Base-by-base conservation (phyloP, 2,113 vertebrate species). In the Nycticorax nycticorax region DNA sequence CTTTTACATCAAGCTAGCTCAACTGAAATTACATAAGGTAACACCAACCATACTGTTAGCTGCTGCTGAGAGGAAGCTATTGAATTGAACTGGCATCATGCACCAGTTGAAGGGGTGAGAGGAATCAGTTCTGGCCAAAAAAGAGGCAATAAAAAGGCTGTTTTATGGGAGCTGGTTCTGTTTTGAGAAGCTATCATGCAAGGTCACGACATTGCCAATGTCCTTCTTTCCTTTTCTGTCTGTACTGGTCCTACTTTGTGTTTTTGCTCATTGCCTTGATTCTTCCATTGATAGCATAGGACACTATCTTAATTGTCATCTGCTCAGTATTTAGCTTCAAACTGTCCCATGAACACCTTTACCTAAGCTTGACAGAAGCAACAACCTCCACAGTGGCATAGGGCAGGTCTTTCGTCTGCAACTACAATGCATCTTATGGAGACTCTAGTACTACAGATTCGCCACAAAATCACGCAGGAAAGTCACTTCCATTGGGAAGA, bases 1-100 rank as follows among this genome's bases (percentile, higher is more conserved):
- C 91, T 95, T 96, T 95, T 95, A 95, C 95, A 91, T 41, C 73
- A 83, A 76, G 83, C 8, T 68, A 48, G 45, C 80, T 66, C 97
- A 95, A 89, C 83, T 95, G 94, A 94, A 96, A 97, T 97, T 97
- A 96, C 97, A 79, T 96, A 95, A 78, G n/a, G 66, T 95, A 95
- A 92, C 93, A 96, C 52, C 88, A 93, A 50, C 19, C 52, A 74
- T 41, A 35, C 73, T n/a, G 16, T 67, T 66, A 67, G 55, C 32
- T 94, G 68, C 79, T 74, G 47, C 45, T 59, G 37, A 73, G 50
- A 77, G 71, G 73, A 22, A 77, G 75, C 28, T 82, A 12, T 43
- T 75, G 39, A 84, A 91, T 28, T 80, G 76, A 93, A 64, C 45
- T 50, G 52, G 39, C 48, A 53, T 84, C 56, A 28, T 3, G 12